Percentiles rank a stretch among this genome's conserved stretches.
phyloP scores from a whole-genome alignment of 2,113 vertebrate genomes.

The Catharus bicknelli region DNA sequence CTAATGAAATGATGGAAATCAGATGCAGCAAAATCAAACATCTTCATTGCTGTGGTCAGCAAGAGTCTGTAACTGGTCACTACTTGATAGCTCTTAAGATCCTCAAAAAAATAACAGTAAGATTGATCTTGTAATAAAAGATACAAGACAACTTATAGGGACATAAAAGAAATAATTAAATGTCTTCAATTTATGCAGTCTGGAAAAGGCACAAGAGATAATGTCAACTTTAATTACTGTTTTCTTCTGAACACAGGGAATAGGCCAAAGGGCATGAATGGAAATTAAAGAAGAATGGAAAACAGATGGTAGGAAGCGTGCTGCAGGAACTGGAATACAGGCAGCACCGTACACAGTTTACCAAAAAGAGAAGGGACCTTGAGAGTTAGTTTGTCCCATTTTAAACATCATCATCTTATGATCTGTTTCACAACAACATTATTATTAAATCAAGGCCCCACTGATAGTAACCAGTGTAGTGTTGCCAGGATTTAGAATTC shows the following conservation, averaged over 20 bases:
- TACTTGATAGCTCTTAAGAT: not conserved
- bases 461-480: not conserved
- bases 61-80: not conserved
- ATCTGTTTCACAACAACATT: slow-evolving; percentile 21
- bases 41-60: not conserved
- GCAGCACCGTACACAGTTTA: slow-evolving; percentile 59
- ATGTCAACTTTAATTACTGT: slow-evolving; percentile 73
- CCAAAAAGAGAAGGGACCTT: slow-evolving; percentile 16
- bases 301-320: slow-evolving; percentile 74
- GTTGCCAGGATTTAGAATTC: slow-evolving; percentile 9
- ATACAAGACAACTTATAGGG: not conserved
- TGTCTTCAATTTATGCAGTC: slow-evolving; percentile 26
- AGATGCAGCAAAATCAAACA: not conserved
- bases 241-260: slow-evolving; percentile 66
- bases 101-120: not conserved
- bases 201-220: slow-evolving; percentile 67
- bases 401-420: slow-evolving; percentile 26
- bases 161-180: not conserved
- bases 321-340: slow-evolving; percentile 58
- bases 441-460: slow-evolving; percentile 24
- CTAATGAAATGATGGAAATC: not conserved
- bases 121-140: slow-evolving; percentile 13
- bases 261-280: slow-evolving; percentile 70
- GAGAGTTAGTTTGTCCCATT: slow-evolving; percentile 22
- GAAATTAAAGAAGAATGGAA: slow-evolving; percentile 80